phyloP scores from a whole-genome alignment of 2,888 invertebrate species.

The Gastrophysa polygoni region DNA sequence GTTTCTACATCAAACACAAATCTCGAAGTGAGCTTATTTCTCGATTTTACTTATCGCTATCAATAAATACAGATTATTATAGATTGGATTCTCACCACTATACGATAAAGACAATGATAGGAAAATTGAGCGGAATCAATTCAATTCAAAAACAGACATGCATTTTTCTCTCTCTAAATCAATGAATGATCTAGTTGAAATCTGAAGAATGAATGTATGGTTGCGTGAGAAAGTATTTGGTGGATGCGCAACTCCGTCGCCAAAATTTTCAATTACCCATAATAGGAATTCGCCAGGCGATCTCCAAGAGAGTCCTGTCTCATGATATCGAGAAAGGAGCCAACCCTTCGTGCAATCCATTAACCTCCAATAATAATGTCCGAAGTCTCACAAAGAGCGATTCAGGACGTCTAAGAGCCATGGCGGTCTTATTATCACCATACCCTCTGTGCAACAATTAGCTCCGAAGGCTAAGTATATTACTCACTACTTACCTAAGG shows the following conservation, averaged over 20 bases:
- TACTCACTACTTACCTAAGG: constrained; percentile 58
- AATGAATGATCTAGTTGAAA: no score
- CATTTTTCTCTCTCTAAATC: no score
- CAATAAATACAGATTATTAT: background rate
- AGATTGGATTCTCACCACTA: no score
- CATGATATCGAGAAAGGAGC: constrained; percentile 27
- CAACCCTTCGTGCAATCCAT: constrained; percentile 60
- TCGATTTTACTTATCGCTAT: background rate
- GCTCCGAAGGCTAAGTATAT: constrained; percentile 58
- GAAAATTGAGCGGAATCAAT: no score
- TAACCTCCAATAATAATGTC: constrained; percentile 60
- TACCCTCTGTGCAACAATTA: constrained; percentile 58
- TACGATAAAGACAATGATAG: no score
- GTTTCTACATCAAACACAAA: background rate
- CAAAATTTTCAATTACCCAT: background rate
- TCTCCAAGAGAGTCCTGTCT: constrained; percentile 13
- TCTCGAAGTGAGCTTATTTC: background rate
- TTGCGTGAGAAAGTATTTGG: no score
- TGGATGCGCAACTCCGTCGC: no score
- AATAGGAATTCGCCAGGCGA: constrained; percentile 4
- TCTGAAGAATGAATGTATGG: no score
- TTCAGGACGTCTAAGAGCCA: constrained; percentile 57
- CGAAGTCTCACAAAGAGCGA: constrained; percentile 60
- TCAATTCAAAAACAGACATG: no score
- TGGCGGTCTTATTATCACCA: constrained; percentile 57